Percentiles rank a stretch among this genome's conserved stretches.
phyloP scores from a whole-genome alignment of 2,888 invertebrate species.

The Pelosia muscerda region DNA sequence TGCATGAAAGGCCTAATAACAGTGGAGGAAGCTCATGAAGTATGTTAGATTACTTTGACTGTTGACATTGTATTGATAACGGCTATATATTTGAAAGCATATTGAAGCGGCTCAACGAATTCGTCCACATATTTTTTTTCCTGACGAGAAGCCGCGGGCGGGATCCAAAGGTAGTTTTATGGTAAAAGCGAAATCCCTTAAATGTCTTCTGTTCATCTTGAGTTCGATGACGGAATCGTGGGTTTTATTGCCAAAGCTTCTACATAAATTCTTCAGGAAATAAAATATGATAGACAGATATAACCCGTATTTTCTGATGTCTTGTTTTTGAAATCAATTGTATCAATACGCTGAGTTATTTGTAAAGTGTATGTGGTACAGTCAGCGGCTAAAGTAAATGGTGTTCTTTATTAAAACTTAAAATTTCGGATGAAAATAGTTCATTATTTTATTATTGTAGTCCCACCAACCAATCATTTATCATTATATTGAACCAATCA shows the following conservation, averaged over 20 bases:
- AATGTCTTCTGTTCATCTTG: constrained; percentile 45
- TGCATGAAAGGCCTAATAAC: too few species aligned
- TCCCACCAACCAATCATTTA: too few species aligned
- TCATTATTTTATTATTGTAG: too few species aligned
- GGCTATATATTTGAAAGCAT: constrained; percentile 41
- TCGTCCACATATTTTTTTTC: constrained; percentile 47
- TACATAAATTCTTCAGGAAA: constrained; percentile 34
- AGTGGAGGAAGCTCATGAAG: too few species aligned
- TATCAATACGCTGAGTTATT: neutral
- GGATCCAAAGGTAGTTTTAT: constrained; percentile 43
- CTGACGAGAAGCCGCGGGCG: constrained; percentile 34
- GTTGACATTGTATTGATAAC: constrained; percentile 46
- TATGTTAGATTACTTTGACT: constrained; percentile 27
- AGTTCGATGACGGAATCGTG: constrained; percentile 37
- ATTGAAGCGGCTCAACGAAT: constrained; percentile 41
- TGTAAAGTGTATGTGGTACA: too few species aligned
- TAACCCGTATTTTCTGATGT: neutral
- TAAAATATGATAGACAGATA: constrained; percentile 28
- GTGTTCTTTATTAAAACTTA: too few species aligned
- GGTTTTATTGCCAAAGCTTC: constrained; percentile 33
- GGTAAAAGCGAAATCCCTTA: constrained; percentile 46
- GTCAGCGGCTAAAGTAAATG: too few species aligned
- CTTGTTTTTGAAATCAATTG: neutral
- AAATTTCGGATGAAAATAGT: too few species aligned
- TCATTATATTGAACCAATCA: too few species aligned